Evolutionary conservation across 2,113 vertebrate genomes (phyloP).

Genomic region (Geococcyx californianus): DNA sequence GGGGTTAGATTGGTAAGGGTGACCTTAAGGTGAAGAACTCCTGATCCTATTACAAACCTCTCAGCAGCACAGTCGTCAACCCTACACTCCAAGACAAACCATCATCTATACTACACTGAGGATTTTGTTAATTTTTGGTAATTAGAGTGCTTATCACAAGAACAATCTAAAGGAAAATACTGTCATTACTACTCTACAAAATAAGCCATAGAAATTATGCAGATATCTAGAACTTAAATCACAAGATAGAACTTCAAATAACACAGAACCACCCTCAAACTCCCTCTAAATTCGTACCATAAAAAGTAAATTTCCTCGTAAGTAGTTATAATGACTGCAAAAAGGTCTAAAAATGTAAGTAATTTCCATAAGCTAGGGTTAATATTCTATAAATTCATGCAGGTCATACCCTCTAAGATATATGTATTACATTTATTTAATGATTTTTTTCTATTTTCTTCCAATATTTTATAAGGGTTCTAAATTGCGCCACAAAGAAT

Average conservation of each 20-base stretch:
- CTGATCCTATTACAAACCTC: neutral
- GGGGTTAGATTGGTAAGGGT: neutral
- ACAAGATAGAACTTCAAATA: neutral
- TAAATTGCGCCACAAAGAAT: neutral
- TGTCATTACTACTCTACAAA: neutral
- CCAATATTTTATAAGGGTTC: conserved; percentile 9
- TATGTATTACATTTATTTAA: conserved; percentile 4
- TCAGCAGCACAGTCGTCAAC: neutral
- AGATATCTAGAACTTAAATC: neutral
- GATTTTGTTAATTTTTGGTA: neutral
- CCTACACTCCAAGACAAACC: neutral
- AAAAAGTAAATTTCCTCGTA: neutral
- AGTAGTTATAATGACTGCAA: neutral
- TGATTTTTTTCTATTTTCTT: neutral
- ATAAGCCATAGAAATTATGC: neutral
- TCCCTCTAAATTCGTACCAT: neutral
- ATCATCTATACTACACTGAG: neutral
- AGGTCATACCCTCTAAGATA: neutral
- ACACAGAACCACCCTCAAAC: neutral
- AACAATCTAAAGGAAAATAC: neutral
- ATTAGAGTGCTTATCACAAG: neutral
- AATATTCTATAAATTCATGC: neutral
- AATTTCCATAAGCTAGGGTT: neutral
- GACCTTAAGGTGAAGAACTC: neutral
- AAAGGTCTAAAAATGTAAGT: neutral